Base-by-base conservation (phyloP, 2,888 invertebrate genomes). In the Nudaria mundana region DNA sequence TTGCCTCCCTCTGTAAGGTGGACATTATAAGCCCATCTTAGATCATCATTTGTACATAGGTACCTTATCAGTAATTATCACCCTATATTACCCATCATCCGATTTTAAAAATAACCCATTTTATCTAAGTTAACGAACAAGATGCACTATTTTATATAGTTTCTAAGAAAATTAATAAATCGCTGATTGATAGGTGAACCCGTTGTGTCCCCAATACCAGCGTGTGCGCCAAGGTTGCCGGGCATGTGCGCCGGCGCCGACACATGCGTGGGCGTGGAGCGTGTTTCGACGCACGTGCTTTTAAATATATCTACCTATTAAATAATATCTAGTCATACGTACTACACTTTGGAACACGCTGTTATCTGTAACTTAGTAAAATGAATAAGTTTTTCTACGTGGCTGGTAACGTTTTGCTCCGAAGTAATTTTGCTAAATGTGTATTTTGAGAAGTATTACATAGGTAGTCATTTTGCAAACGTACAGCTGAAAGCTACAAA, bases 201-300 rank as follows among this genome's bases (percentile, higher is more conserved):
- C 12, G 32, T 33, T 33, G 20, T 51, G 57, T 60, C 53, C 46
- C 46, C 60, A 43, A 52, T 59, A 49, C 33, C 31, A 16, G 22
- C n/a, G n/a, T n/a, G n/a, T n/a, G n/a, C 2, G 33, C 39, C 60
- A 60, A 60, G 57, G 60, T 59, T 59, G 33, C 23, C 32, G 32
- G 15, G 37, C 34, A 33, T 37, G 38, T 28, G 37, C 31, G 30
- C 37, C 41, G 29, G 35, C 40, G 47, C 35, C 41, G 29, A 33
- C 40, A 44, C 35, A 30, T 2, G 29, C 23, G 28, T 39, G 16
- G 33, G 31, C 28, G 15, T 3, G 12, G 31, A 20, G 10, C 5
- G 16, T 11, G 15, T 24, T 32, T 5, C 14, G 24, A 24, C 32
- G 11, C 15, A 30, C 13, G 25, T 14, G 18, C 18, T n/a, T 8